Evolutionary conservation across 2,888 invertebrate genomes (phyloP).

Genomic region (Tupiocoris notatus): DNA sequence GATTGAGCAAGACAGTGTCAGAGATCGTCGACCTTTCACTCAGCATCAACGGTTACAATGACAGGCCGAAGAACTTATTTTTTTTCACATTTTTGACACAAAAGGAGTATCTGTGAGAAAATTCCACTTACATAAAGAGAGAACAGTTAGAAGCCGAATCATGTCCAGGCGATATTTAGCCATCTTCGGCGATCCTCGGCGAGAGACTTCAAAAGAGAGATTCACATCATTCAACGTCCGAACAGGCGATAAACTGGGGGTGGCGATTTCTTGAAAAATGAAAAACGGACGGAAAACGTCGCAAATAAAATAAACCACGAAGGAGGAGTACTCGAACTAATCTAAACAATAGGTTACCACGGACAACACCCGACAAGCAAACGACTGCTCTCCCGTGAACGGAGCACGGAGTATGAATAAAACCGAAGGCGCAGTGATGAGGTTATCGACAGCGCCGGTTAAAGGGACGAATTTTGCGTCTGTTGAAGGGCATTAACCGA

Average conservation of each 20-base stretch:
- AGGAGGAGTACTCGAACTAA: background rate
- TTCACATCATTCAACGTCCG: background rate
- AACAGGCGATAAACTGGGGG: background rate
- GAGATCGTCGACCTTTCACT: slow-evolving; percentile 18
- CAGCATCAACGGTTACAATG: background rate
- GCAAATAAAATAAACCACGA: background rate
- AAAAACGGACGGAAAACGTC: background rate
- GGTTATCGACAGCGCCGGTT: too few species aligned
- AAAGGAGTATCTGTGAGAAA: slow-evolving; percentile 1
- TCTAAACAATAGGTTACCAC: background rate
- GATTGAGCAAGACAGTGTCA: background rate
- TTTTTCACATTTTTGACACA: too few species aligned
- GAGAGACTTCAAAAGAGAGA: background rate
- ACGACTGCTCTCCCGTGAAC: background rate
- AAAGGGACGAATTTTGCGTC: too few species aligned
- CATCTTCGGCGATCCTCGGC: background rate
- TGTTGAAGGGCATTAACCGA: too few species aligned
- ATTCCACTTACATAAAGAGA: slow-evolving; percentile 11
- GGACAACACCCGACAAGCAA: background rate
- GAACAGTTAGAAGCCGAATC: slow-evolving; percentile 13
- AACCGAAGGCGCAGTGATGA: background rate
- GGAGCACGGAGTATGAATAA: background rate
- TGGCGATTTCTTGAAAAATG: background rate
- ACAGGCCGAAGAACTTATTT: background rate
- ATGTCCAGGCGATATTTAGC: background rate